These are phyloP conservation scores for Hyla sarda DNA, from an alignment of 2,113 vertebrate species.

Conservation along the genomic window DNA sequence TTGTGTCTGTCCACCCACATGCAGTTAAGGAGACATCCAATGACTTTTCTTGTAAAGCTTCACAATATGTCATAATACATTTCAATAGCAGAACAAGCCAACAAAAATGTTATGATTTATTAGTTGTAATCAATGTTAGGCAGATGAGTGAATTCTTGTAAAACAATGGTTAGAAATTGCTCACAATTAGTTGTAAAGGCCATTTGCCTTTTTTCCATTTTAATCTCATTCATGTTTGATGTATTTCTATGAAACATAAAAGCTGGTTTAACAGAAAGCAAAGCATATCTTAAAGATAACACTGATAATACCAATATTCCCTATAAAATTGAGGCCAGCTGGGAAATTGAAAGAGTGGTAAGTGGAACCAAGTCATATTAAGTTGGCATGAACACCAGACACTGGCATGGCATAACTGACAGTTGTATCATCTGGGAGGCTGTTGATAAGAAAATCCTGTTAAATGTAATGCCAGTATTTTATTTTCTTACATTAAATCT, in stretches of 20 bases:
- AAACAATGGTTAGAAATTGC: slow-evolving; percentile 49
- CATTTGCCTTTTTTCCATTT: slow-evolving; percentile 63
- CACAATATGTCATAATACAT: not conserved
- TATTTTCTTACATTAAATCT: slow-evolving; percentile 68
- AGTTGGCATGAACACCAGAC: slow-evolving; percentile 72
- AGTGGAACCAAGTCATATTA: slow-evolving; percentile 77
- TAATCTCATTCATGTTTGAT: slow-evolving; percentile 64
- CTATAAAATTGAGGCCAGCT: slow-evolving; percentile 74
- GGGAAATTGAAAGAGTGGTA: slow-evolving; percentile 78
- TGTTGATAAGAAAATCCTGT: slow-evolving; percentile 79
- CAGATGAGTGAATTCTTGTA: slow-evolving; percentile 48
- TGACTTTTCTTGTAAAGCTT: not conserved
- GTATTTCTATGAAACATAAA: slow-evolving; percentile 68
- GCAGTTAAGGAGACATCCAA: not conserved
- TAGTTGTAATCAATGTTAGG: slow-evolving; percentile 40
- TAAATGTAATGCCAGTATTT: slow-evolving; percentile 61
- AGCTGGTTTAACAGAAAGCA: slow-evolving; percentile 63
- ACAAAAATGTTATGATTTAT: slow-evolving; percentile 11
- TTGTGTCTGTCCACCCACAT: no score
- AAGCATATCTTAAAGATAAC: slow-evolving; percentile 70
- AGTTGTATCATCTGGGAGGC: slow-evolving; percentile 72
- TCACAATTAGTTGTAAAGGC: slow-evolving; percentile 60
- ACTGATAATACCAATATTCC: slow-evolving; percentile 78
- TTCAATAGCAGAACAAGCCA: not conserved
- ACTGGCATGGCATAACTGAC: slow-evolving; percentile 72